Evolutionary conservation across 2,797 vertebrate genomes (phyloP), one percentile per base, ranked within the genome.

Genomic region (Sebastiscus tertius): DNA sequence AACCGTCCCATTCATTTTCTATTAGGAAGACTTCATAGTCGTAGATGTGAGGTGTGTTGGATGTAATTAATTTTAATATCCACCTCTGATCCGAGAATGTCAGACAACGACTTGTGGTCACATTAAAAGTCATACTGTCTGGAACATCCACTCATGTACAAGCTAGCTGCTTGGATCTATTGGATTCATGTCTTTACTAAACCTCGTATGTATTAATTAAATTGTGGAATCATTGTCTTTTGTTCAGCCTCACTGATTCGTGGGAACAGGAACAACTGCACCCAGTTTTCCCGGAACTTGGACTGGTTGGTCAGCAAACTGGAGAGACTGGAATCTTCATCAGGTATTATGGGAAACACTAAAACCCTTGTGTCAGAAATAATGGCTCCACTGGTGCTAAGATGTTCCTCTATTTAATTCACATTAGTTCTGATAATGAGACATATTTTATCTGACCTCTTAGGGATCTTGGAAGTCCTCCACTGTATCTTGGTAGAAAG

Each of bases 221-320:
- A 60, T 54, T 75, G 4, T 75, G 12, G 55, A 79, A 29, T 4
- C 54, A 18, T 67, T 88, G 13, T 58, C 34, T 27, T 84, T 78
- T 74, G 83, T 90, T 42, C 88, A 99, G 99, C 99, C 81, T 95
- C 98, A 79, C 96, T 99, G 73, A 99, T 99, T 93, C 96, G 95
- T 85, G 98, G 99, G 71, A 99, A 99, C 93, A 96, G 98, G 93
- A 98, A 96, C 90, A 99, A 99, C 79, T 99, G 99, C 75, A 97
- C 99, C 76, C 98, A 99, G 88, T 99, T 99, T 94, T 99, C 99
- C 65, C 96, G 96, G 77, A 99, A 98, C 75, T 94, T 99, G 60
- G 98, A 99, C 82, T 99, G 99, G 99, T 92, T 99, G 80, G 96
- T 99, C 92, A 99, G 98, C 94, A 99, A 99, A 95, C 92, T 99